phyloP scores from a whole-genome alignment of 2,113 vertebrate species.

The Zapus hudsonius region DNA sequence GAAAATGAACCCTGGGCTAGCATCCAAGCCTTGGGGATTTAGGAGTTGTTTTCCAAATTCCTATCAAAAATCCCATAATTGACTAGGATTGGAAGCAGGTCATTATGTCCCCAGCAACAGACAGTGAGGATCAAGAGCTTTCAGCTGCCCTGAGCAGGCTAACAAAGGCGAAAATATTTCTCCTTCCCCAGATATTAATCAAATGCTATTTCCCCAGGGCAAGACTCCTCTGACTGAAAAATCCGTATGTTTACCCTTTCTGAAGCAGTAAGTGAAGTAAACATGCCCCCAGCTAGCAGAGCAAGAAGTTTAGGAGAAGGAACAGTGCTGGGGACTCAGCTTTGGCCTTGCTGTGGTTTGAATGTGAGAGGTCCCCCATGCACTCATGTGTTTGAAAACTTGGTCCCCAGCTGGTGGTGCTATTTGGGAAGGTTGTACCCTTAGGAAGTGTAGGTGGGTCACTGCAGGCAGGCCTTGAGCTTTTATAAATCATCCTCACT shows the following conservation, averaged over 20 bases:
- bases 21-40: slow-evolving; percentile 41
- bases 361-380: too few relatives aligned
- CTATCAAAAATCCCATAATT: slow-evolving; percentile 71
- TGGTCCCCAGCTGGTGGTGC: too few relatives aligned
- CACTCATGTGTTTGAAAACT: too few relatives aligned
- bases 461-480: too few relatives aligned
- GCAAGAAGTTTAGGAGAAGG: not conserved
- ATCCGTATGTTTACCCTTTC: not conserved
- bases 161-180: slow-evolving; percentile 46
- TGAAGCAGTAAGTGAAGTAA: not conserved
- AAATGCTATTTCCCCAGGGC: not conserved
- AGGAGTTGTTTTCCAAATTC: slow-evolving; percentile 71
- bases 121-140: slow-evolving; percentile 48
- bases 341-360: too few relatives aligned
- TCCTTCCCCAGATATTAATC: slow-evolving; percentile 9
- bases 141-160: slow-evolving; percentile 52
- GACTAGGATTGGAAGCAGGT: slow-evolving; percentile 60
- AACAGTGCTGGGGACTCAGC: not conserved
- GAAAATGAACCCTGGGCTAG: slow-evolving; percentile 19
- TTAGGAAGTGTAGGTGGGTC: too few relatives aligned
- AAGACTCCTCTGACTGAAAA: slow-evolving; percentile 13
- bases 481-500: too few relatives aligned
- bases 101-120: slow-evolving; percentile 57
- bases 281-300: not conserved
- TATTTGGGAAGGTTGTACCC: too few relatives aligned